Evolutionary conservation across 2,888 invertebrate genomes (phyloP).

Genomic region (Epinotia brunnichana): DNA sequence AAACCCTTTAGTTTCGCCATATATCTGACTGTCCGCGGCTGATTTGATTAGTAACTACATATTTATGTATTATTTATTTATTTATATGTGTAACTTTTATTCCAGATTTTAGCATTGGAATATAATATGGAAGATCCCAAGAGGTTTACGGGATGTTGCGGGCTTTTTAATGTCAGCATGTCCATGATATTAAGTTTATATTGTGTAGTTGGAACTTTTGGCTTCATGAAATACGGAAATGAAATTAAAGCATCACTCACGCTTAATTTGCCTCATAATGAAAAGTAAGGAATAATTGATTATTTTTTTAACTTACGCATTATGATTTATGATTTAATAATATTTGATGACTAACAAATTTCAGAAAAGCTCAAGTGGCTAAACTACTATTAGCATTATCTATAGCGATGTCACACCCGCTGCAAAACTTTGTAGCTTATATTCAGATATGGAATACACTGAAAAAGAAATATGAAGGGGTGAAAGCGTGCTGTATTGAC

Average conservation of each 20-base stretch:
- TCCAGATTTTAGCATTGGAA: constrained; percentile 93
- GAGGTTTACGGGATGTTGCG: constrained; percentile 88
- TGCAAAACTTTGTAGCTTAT: constrained; percentile 95
- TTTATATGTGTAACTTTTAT: constrained; percentile 6
- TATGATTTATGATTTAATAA: not conserved
- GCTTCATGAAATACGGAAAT: constrained; percentile 92
- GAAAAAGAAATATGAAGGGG: constrained; percentile 63
- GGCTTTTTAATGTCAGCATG: constrained; percentile 93
- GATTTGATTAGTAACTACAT: too few species aligned
- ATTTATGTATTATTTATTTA: too few species aligned
- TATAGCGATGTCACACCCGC: constrained; percentile 92
- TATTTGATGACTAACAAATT: constrained; percentile 39
- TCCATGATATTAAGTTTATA: constrained; percentile 89
- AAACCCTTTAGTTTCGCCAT: too few species aligned
- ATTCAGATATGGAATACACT: constrained; percentile 87
- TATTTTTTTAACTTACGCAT: not conserved
- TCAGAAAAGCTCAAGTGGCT: constrained; percentile 86
- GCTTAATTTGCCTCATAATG: constrained; percentile 87
- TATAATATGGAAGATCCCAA: constrained; percentile 95
- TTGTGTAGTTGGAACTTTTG: constrained; percentile 91
- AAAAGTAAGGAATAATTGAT: constrained; percentile 79
- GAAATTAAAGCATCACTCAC: constrained; percentile 91
- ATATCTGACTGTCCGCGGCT: too few species aligned
- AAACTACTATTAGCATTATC: constrained; percentile 86
- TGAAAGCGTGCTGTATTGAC: constrained; percentile 57